phyloP scores from a whole-genome alignment of 2,888 invertebrate species.

The Phlogophora meticulosa region DNA sequence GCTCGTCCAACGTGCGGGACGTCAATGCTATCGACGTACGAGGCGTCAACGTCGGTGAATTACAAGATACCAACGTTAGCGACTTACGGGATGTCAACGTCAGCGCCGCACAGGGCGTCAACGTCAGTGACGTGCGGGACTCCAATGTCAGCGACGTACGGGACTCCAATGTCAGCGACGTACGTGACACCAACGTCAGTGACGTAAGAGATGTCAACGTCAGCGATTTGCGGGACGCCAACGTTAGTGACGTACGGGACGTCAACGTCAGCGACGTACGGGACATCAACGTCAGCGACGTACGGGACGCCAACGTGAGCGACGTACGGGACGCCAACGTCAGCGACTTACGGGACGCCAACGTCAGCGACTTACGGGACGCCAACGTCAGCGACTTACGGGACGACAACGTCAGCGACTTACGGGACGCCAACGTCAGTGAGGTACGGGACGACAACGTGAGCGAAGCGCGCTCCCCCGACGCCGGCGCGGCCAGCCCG shows the following conservation, averaged over 20 bases:
- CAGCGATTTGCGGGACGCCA: no score
- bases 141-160: background rate
- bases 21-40: constrained; percentile 11
- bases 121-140: background rate
- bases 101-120: no score
- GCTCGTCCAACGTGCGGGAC: constrained; percentile 22
- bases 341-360: no score
- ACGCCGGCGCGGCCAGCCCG: constrained; percentile 11
- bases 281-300: background rate
- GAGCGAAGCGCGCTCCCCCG: background rate
- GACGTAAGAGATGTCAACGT: background rate
- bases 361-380: no score
- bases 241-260: no score
- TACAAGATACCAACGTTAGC: background rate
- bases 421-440: no score
- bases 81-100: no score
- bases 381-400: no score
- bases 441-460: no score
- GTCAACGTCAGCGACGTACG: background rate
- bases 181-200: no score
- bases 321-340: background rate
- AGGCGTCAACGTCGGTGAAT: background rate
- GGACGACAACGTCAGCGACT: no score
- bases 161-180: background rate
- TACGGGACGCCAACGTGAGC: background rate